Evolutionary conservation across 2,113 vertebrate species (phyloP), one percentile per base, ranked within the genome.

Genomic region (Zosterops pallidus): DNA sequence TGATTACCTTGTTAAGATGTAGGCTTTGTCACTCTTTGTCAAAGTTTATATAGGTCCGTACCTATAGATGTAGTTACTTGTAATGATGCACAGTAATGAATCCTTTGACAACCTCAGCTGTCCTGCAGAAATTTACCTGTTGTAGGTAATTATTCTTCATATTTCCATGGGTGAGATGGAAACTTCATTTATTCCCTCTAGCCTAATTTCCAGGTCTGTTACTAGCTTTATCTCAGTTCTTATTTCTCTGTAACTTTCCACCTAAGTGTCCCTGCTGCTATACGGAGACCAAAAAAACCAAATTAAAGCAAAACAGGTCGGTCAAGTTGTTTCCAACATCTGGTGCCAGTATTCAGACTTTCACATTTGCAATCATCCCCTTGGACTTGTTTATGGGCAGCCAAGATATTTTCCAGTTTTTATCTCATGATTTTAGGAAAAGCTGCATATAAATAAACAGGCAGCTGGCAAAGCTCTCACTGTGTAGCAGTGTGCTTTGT

Each of bases 341-440:
- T 94, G 83, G 49, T 90, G 72, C 56, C 68, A 60, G 14, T n/a
- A 23, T 81, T 91, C 42, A 78, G 76, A 22, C 60, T 93, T 93
- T 63, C 59, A 47, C 23, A 49, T 90, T 92, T 86, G 60, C 69
- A 90, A 0, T 86, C 68, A 78, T 67, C 50, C 50, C 81, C 74
- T 91, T 87, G 82, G 50, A 71, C 52, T 94, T 70, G 39, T 81
- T 83, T 75, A 44, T 67, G 83, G 60, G 52, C 85, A 88, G 82
- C 82, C 71, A 91, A 90, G 82, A 70, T 80, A n/a, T 78, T 95
- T 95, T 91, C 79, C 83, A 68, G 72, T 71, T 96, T 86, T 93
- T 92, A 90, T 92, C 88, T 83, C 75, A 53, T 78, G 83, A 78
- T 94, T 81, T 94, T 86, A 89, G 64, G 63, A 62, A 94, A 96